phyloP scores from a whole-genome alignment of 2,888 invertebrate genomes.

The Eumerus sabulonum region DNA sequence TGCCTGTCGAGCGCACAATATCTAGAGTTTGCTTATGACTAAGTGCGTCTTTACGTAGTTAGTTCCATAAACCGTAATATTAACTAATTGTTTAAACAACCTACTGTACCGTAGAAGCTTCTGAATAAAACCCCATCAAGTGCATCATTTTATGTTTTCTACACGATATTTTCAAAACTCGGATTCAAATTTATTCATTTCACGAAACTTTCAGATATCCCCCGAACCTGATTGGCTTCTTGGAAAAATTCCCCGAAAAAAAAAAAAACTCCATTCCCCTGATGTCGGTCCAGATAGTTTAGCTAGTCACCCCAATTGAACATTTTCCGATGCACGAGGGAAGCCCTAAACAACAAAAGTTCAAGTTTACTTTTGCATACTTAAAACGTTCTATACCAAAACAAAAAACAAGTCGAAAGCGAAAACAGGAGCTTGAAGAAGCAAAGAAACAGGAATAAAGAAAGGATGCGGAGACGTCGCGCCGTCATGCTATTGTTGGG shows the following conservation, averaged over 20 bases:
- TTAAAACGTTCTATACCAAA: slow-evolving; percentile 9
- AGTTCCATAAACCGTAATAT: no score
- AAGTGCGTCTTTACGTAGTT: no score
- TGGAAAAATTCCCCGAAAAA: not conserved
- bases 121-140: no score
- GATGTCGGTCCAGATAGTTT: not conserved
- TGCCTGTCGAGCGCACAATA: no score
- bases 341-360: not conserved
- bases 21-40: no score
- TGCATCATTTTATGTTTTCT: no score
- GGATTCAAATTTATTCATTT: not conserved
- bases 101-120: no score
- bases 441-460: no score
- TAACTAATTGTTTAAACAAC: no score
- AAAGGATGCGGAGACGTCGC: not conserved
- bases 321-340: not conserved
- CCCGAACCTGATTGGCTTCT: not conserved
- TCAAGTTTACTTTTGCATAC: slow-evolving; percentile 34
- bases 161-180: no score
- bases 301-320: no score
- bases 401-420: not conserved
- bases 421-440: no score
- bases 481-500: not conserved
- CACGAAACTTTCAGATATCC: not conserved
- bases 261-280: slow-evolving; percentile 2